Percentiles rank a stretch among this genome's conserved stretches.
Conservation (phyloP, 2,113 vertebrate species). For the Hippocampus guttulatus region DNA sequence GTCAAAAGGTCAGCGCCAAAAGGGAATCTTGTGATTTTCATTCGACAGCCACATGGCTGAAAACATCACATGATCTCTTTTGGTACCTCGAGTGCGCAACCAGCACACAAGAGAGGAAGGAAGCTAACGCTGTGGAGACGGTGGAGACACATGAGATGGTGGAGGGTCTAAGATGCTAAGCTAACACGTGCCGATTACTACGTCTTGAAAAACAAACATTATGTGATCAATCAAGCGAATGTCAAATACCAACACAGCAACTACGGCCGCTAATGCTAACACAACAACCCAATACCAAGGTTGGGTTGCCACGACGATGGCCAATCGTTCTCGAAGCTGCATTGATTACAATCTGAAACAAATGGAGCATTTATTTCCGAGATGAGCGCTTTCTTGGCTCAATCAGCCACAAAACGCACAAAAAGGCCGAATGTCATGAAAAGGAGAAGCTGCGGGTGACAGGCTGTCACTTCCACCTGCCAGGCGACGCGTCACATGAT, state of each 20-base stretch:
- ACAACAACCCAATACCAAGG: neutral
- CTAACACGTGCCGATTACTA: no score
- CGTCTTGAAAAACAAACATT: neutral
- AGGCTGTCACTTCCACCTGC: neutral
- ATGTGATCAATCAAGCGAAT: neutral
- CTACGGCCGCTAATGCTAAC: neutral
- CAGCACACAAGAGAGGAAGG: neutral
- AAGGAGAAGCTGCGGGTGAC: neutral
- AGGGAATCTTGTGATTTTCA: constrained; percentile 13
- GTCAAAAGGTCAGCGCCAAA: neutral
- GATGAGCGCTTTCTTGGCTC: neutral
- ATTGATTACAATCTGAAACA: neutral
- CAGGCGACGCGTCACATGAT: neutral
- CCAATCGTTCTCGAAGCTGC: neutral
- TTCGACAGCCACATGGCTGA: constrained; percentile 16
- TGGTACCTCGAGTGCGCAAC: neutral
- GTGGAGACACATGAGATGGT: no score
- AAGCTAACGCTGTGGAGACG: neutral
- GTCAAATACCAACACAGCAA: neutral
- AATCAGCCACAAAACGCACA: neutral
- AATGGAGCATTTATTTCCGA: neutral
- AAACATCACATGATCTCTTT: constrained; percentile 35
- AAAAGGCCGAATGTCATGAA: neutral
- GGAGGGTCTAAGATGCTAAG: no score
- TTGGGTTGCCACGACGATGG: neutral